These are phyloP conservation scores for Agriopis marginaria DNA, from an alignment of 2,888 invertebrate species.

Conservation along the genomic window DNA sequence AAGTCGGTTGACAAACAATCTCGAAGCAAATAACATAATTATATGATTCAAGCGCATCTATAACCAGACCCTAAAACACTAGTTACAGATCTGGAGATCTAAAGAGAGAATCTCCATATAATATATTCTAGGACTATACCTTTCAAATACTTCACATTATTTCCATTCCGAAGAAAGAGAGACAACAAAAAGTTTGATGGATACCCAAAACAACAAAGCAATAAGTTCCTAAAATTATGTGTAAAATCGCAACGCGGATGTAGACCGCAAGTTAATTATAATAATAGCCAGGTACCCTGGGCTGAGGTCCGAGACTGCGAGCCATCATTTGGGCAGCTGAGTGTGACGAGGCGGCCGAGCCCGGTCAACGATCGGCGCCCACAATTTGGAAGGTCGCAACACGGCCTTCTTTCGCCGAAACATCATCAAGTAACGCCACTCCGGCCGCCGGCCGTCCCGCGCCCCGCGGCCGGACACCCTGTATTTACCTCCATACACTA, in stretches of 20 bases:
- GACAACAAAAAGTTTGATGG: constrained; percentile 18
- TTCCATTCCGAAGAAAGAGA: constrained; percentile 21
- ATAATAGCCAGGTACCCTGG: constrained; percentile 52
- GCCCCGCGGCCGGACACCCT: constrained; percentile 69
- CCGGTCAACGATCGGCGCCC: constrained; percentile 78
- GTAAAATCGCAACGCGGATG: constrained; percentile 59
- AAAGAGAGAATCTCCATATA: too few species aligned
- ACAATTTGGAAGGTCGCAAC: constrained; percentile 82
- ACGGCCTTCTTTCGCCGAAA: constrained; percentile 82
- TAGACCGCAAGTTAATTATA: constrained; percentile 54
- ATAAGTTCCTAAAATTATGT: constrained; percentile 45
- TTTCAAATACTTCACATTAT: neutral
- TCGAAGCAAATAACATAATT: neutral
- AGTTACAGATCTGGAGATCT: neutral
- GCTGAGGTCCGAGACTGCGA: constrained; percentile 25
- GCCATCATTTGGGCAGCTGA: constrained; percentile 56
- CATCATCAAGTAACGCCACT: constrained; percentile 67
- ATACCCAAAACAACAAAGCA: constrained; percentile 28
- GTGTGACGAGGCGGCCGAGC: constrained; percentile 62
- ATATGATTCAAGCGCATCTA: neutral
- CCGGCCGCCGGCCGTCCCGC: constrained; percentile 44
- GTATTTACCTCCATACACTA: constrained; percentile 78
- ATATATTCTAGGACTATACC: too few species aligned
- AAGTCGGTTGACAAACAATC: neutral
- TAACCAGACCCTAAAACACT: neutral